Base-by-base conservation (phyloP, 2,797 vertebrate species). In the Eidolon dupreanum region DNA sequence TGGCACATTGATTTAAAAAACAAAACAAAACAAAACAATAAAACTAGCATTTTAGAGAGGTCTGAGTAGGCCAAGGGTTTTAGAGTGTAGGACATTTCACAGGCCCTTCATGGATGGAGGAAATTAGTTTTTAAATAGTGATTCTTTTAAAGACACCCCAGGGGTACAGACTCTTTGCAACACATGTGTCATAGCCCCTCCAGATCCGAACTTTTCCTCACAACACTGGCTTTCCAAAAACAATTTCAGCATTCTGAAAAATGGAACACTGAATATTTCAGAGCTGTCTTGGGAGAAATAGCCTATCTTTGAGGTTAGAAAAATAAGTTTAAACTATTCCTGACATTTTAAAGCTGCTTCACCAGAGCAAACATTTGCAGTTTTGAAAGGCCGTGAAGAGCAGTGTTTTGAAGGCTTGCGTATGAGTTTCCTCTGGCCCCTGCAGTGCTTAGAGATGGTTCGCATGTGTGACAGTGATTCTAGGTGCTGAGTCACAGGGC, bases 61-160 rank as follows among this genome's bases (percentile, higher is more conserved):
- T 43, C 59, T 66, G 95, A 97, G 79, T 65, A 96, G 82, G 97
- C 98, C 98, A 98, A 97, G 95, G 96, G 93, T 98, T 98, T 98
- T 98, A 98, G 93, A 88, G 97, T 77, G 95, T 97, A 98, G 96
- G 98, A 97, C 98, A 97, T 98, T 98, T 98, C 98, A 97, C 92
- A 86, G 88, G 86, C 93, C 97, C 98, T 98, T 98, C 97, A 98
- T 97, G 96, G 93, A 96, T 98, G 98, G 97, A 97, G 97, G 97
- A 98, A 98, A 98, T 98, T 97, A 98, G 97, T 22, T 98, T 98
- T 98, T 97, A 98, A 98, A 97, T 93, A 96, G 92, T 94, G 97
- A 98, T 97, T 95, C 88, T 97, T 98, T 97, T 98, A 98, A 98
- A 97, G 96, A 92, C 92, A 95, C 95, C 97, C 97, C 88, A 83